A percentile compares a stretch with the other conserved stretches of the same genome.
Evolutionary conservation across 2,113 vertebrate genomes (phyloP).

Genomic region (Pagrus major): DNA sequence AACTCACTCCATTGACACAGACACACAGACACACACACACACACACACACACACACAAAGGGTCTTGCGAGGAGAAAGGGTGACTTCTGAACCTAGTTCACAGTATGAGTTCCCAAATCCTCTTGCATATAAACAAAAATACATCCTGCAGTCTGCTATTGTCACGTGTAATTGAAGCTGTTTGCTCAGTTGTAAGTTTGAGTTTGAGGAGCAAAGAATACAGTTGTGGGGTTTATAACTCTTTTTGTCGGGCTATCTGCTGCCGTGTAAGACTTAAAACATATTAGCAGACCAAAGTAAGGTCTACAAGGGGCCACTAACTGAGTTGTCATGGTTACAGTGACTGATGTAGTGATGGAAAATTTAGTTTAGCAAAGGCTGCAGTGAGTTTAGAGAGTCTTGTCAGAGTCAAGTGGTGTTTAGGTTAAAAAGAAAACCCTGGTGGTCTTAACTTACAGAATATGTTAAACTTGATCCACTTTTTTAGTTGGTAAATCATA

Average conservation of each 20-base stretch:
- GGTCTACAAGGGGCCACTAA: no score
- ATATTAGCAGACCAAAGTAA: no score
- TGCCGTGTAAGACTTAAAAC: no score
- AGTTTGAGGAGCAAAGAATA: not conserved
- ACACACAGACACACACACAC: not conserved
- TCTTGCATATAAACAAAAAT: not conserved
- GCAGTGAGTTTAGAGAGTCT: constrained; percentile 23
- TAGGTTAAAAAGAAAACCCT: not conserved
- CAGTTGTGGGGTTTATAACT: not conserved
- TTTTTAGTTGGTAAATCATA: not conserved
- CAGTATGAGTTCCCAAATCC: constrained; percentile 6
- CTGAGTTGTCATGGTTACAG: no score
- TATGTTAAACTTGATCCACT: not conserved
- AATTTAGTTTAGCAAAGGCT: constrained; percentile 5
- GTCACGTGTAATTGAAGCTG: not conserved
- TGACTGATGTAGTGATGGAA: not conserved
- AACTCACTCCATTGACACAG: not conserved
- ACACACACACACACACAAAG: not conserved
- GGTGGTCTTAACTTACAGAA: not conserved
- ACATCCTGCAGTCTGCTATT: not conserved
- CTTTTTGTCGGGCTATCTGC: no score
- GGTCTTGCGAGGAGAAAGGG: not conserved
- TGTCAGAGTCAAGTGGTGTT: constrained; percentile 5
- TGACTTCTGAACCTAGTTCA: not conserved
- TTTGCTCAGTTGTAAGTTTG: not conserved